These are phyloP conservation scores for Eledone cirrhosa DNA, from an alignment of 2,888 invertebrate genomes.

Conservation along the genomic window DNA sequence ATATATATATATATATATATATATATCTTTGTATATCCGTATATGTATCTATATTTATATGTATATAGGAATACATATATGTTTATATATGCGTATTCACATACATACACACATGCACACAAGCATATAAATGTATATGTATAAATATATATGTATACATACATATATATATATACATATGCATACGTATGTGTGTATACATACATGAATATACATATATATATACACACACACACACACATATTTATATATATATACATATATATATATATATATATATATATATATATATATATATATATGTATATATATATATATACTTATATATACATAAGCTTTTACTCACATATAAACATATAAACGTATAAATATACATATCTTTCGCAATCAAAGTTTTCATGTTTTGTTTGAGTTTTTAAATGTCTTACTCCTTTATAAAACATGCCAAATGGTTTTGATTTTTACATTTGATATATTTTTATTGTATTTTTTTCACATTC, in stretches of 20 bases:
- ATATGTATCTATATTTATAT: neutral
- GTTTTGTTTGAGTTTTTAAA: neutral
- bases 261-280: neutral
- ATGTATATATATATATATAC: no score
- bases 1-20: slow-evolving; percentile 26
- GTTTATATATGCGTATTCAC: neutral
- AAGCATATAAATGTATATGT: neutral
- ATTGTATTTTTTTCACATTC: no score
- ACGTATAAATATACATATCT: neutral
- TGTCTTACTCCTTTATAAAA: neutral
- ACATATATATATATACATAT: neutral
- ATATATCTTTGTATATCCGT: neutral
- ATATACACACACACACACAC: neutral
- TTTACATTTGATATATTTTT: neutral
- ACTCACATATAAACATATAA: neutral
- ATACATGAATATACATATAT: neutral
- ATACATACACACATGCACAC: neutral
- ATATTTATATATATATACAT: neutral
- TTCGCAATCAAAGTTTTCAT: neutral
- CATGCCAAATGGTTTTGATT: neutral
- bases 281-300: neutral
- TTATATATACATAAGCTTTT: neutral
- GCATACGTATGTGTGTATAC: neutral
- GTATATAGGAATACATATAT: neutral
- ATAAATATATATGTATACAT: neutral